These are phyloP conservation scores for Pocillopora grandis DNA, from an alignment of 92 coral and sea anemone species.

Conservation along the genomic window DNA sequence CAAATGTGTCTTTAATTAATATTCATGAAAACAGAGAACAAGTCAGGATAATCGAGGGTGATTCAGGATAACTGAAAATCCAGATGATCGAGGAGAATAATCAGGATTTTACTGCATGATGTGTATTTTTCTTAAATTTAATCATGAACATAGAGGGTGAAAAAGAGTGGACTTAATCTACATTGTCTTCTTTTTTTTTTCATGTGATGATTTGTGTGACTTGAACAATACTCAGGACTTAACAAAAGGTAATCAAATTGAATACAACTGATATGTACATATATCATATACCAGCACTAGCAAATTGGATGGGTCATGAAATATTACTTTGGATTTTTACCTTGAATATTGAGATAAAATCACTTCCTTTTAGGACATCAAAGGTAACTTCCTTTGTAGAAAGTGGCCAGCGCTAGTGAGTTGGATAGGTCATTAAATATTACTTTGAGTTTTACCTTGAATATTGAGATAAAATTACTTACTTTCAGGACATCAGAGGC, in stretches of 20 bases:
- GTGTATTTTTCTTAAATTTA: too few relatives aligned
- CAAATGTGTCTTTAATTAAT: too few relatives aligned
- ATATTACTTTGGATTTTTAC: background rate
- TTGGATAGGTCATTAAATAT: background rate
- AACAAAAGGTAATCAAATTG: slow-evolving; percentile 19
- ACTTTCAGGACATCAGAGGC: slow-evolving; percentile 20
- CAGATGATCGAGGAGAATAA: too few relatives aligned
- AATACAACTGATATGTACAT: background rate
- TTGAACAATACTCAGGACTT: slow-evolving; percentile 11
- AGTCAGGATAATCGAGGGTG: too few relatives aligned
- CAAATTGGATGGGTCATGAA: background rate
- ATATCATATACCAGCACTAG: background rate
- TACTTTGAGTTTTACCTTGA: background rate
- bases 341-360: background rate
- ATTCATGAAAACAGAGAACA: too few relatives aligned
- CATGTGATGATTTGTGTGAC: background rate
- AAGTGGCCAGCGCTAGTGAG: background rate
- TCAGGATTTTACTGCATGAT: too few relatives aligned
- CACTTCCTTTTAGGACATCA: slow-evolving; percentile 13
- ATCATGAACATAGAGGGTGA: too few relatives aligned
- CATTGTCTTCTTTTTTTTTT: background rate
- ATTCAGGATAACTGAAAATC: too few relatives aligned
- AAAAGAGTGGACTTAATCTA: too few relatives aligned
- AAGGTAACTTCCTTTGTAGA: slow-evolving; percentile 14
- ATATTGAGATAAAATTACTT: background rate